These are phyloP conservation scores for Charadrius vociferus DNA, from an alignment of 2,113 vertebrate genomes.

Conservation along the genomic window DNA sequence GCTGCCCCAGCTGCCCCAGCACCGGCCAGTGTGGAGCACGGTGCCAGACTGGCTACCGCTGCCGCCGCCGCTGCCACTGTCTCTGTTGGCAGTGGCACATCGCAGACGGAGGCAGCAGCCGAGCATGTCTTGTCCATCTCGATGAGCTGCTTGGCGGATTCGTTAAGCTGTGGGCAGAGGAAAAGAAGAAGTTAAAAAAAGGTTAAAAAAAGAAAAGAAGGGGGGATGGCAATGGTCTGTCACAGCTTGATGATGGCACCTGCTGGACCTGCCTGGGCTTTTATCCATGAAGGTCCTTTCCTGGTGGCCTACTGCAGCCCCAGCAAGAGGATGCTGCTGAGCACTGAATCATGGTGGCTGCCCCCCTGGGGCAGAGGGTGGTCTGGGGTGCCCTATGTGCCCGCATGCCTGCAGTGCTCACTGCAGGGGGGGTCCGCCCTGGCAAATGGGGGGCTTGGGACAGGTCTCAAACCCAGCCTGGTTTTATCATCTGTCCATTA, in stretches of 20 bases:
- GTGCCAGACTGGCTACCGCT: background rate
- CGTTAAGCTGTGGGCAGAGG: constrained; percentile 84
- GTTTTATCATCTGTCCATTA: background rate
- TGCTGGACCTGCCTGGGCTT: background rate
- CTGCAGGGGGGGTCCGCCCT: background rate
- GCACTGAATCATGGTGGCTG: accelerated
- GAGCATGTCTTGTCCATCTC: constrained; percentile 90
- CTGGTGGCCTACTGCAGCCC: too few relatives aligned
- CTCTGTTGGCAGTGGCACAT: constrained; percentile 57
- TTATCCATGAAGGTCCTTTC: background rate
- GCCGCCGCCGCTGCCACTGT: background rate
- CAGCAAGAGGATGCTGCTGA: background rate
- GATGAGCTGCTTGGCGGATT: constrained; percentile 95
- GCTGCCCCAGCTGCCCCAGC: constrained; percentile 73
- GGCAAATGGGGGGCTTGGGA: background rate
- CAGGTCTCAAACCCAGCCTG: background rate
- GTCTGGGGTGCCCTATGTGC: background rate
- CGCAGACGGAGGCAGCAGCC: constrained; percentile 72
- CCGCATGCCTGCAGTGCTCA: background rate
- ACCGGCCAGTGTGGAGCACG: constrained; percentile 72
- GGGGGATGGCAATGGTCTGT: background rate
- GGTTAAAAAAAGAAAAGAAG: background rate
- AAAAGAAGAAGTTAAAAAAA: background rate
- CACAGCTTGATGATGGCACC: background rate
- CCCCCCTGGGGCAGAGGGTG: accelerated